Evolutionary conservation across 2,888 invertebrate genomes (phyloP).

Genomic region (Heliconius hortense): DNA sequence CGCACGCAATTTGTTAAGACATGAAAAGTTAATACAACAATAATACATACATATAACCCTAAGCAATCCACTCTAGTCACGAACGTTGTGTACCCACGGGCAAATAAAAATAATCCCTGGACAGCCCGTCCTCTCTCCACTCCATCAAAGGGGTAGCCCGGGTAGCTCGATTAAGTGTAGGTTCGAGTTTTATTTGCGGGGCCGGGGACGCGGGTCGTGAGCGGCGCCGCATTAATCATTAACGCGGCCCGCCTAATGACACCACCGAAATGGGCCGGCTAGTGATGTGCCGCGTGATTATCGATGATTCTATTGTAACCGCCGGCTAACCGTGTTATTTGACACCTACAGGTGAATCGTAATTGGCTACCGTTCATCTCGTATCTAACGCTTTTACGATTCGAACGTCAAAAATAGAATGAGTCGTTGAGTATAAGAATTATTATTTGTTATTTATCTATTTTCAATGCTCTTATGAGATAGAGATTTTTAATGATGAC

Average conservation of each 20-base stretch:
- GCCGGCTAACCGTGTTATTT: conserved; percentile 46
- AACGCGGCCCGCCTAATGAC: conserved; percentile 81
- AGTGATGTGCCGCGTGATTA: conserved; percentile 58
- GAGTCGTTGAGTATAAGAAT: conserved; percentile 23
- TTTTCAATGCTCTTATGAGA: conserved; percentile 2
- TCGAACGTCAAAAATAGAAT: conserved; percentile 38
- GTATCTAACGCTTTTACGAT: conserved; percentile 38
- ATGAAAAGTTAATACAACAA: conserved; percentile 30
- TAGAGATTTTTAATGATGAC: neutral
- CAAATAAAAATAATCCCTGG: conserved; percentile 66
- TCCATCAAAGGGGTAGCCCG: conserved; percentile 80
- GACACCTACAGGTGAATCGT: conserved; percentile 45
- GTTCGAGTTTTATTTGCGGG: conserved; percentile 76
- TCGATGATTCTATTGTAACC: conserved; percentile 50
- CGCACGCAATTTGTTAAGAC: neutral
- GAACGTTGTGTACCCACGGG: conserved; percentile 48
- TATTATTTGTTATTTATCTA: conserved; percentile 10
- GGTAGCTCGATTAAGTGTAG: conserved; percentile 79
- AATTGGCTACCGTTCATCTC: conserved; percentile 46
- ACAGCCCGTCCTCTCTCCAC: conserved; percentile 54
- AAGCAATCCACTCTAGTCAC: conserved; percentile 44
- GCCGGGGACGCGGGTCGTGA: conserved; percentile 58
- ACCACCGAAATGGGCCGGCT: conserved; percentile 73
- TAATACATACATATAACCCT: conserved; percentile 36
- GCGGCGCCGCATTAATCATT: conserved; percentile 81